Conservation (phyloP, 2,888 invertebrate species). For the Eledone cirrhosa region DNA sequence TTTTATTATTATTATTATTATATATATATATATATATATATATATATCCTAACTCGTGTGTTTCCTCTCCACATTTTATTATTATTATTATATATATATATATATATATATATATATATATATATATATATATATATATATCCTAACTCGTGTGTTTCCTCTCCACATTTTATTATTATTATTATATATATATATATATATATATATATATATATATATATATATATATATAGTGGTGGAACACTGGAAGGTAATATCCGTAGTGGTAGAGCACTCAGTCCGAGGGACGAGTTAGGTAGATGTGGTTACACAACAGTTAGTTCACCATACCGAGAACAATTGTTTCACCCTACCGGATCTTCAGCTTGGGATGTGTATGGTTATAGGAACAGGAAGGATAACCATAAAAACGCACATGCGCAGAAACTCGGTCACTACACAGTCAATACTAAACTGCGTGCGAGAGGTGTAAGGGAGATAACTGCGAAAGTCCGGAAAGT, state of each 20-base stretch:
- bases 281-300: not conserved
- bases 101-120: not conserved
- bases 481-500: too few relatives aligned
- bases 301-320: not conserved
- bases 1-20: too few relatives aligned
- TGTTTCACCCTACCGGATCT: not conserved
- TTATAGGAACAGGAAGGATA: too few relatives aligned
- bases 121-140: not conserved
- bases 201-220: not conserved
- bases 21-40: too few relatives aligned
- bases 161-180: not conserved
- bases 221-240: too few relatives aligned
- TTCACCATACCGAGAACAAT: not conserved
- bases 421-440: too few relatives aligned
- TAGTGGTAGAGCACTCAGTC: too few relatives aligned
- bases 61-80: not conserved
- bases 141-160: not conserved
- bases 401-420: too few relatives aligned
- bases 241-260: too few relatives aligned
- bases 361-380: too few relatives aligned
- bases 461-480: too few relatives aligned
- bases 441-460: too few relatives aligned
- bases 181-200: not conserved
- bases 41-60: not conserved
- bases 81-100: not conserved